Evolutionary conservation across 2,797 vertebrate species (phyloP).

Genomic region (Anniella stebbinsi): DNA sequence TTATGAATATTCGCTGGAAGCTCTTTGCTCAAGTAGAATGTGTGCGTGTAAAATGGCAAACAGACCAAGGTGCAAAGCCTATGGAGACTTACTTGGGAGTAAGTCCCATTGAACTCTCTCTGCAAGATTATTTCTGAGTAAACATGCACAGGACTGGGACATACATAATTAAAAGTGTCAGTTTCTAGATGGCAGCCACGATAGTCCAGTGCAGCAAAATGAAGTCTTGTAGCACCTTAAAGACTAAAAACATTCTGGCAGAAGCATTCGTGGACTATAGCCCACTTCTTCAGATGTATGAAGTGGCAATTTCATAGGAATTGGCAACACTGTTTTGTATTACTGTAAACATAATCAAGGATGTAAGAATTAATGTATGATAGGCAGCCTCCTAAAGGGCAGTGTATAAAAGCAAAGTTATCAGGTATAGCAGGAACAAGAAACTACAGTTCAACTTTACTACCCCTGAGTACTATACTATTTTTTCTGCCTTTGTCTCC

Average conservation of each 20-base stretch:
- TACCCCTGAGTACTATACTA: slow-evolving; percentile 19
- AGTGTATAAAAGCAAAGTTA: slow-evolving; percentile 62
- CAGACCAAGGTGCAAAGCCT: slow-evolving; percentile 18
- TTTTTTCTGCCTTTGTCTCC: slow-evolving; percentile 42
- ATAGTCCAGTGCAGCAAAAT: too few species aligned
- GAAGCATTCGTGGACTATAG: too few species aligned
- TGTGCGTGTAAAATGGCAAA: slow-evolving; percentile 24
- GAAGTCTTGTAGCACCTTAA: too few species aligned
- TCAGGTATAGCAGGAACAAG: slow-evolving; percentile 49
- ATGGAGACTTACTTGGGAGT: not conserved
- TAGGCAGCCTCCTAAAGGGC: slow-evolving; percentile 62
- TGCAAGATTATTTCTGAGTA: slow-evolving; percentile 16
- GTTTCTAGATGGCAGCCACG: not conserved
- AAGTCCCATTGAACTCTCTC: not conserved
- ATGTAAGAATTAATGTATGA: slow-evolving; percentile 52
- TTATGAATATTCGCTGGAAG: slow-evolving; percentile 56
- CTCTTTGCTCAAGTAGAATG: slow-evolving; percentile 12
- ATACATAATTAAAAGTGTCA: slow-evolving; percentile 55
- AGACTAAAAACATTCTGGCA: too few species aligned
- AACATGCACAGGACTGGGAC: slow-evolving; percentile 5
- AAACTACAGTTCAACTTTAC: not conserved
- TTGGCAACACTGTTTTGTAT: slow-evolving; percentile 61
- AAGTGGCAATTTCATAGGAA: slow-evolving; percentile 61
- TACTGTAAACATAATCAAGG: slow-evolving; percentile 67
- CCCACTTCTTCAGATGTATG: too few species aligned